phyloP scores from a whole-genome alignment of 2,888 invertebrate species.

The Xanthostigma xanthostigma region DNA sequence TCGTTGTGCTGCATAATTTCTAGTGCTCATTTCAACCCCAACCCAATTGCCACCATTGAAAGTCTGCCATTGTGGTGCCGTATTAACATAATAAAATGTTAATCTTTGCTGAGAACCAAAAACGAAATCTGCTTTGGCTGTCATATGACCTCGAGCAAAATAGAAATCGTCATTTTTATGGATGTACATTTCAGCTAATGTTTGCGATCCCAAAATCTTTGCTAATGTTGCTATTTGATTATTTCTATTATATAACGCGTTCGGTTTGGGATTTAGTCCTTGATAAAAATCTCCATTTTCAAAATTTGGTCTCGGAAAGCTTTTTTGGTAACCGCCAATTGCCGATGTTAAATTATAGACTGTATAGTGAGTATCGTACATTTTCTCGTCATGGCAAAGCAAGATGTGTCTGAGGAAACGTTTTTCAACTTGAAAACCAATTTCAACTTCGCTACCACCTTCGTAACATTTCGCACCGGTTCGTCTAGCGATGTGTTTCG shows the following conservation, averaged over 20 bases:
- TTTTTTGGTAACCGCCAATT: conserved; percentile 32
- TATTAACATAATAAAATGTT: conserved; percentile 38
- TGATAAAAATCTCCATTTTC: conserved; percentile 29
- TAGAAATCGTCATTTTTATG: conserved; percentile 14
- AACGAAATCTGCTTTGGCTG: conserved; percentile 35
- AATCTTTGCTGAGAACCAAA: conserved; percentile 33
- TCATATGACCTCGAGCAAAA: conserved; percentile 34
- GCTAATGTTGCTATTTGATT: conserved; percentile 15
- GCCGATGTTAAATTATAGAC: conserved; percentile 31
- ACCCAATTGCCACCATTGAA: conserved; percentile 31
- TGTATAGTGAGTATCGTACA: conserved; percentile 36
- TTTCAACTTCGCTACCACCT: conserved; percentile 31
- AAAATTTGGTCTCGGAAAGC: conserved; percentile 33
- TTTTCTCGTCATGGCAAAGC: conserved; percentile 37
- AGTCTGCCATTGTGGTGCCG: conserved; percentile 34
- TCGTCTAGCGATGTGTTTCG: conserved; percentile 27
- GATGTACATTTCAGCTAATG: conserved; percentile 18
- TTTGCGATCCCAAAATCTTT: conserved; percentile 15
- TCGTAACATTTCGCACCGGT: conserved; percentile 30
- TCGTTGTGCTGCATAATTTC: conserved; percentile 17
- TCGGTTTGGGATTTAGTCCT: conserved; percentile 23
- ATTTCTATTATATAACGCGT: conserved; percentile 4
- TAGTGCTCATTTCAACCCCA: conserved; percentile 22
- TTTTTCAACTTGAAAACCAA: conserved; percentile 33
- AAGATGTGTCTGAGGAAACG: conserved; percentile 33